Conservation (phyloP, 23 tunicate species). For the Oikopleura vanhoeffeni region DNA sequence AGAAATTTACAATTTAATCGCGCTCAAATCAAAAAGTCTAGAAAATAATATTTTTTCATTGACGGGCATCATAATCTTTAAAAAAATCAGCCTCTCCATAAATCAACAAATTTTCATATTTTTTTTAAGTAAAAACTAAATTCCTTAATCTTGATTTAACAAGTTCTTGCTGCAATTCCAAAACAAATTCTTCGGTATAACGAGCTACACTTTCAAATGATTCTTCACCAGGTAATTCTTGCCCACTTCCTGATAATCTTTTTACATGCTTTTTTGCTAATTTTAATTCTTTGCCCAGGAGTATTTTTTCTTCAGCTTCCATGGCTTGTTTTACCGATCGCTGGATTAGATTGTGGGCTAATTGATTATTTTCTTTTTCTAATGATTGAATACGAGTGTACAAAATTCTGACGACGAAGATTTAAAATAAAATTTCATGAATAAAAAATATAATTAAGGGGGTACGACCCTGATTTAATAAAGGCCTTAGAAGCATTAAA, state of each 20-base stretch:
- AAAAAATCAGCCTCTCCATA: too few species aligned
- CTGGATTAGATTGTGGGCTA: constrained; percentile 19
- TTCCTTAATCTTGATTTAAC: constrained; percentile 49
- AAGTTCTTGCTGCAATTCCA: constrained; percentile 58
- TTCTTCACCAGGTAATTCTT: background rate
- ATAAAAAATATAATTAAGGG: too few species aligned
- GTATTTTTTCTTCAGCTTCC: constrained; percentile 92
- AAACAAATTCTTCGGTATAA: constrained; percentile 46
- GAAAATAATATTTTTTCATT: too few species aligned
- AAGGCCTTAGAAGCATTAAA: too few species aligned
- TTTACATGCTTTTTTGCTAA: constrained; percentile 66
- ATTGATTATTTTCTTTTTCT: background rate
- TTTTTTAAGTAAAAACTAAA: too few species aligned
- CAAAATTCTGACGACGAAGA: too few species aligned
- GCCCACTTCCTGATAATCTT: background rate
- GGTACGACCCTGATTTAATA: too few species aligned
- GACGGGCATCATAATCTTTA: too few species aligned
- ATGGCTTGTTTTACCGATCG: constrained; percentile 79
- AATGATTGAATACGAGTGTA: background rate
- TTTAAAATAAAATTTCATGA: too few species aligned
- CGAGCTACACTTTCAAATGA: background rate
- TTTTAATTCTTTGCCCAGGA: constrained; percentile 65
- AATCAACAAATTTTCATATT: too few species aligned
- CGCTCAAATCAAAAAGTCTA: too few species aligned
- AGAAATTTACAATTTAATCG: too few species aligned